Evolutionary conservation across 2,888 invertebrate genomes (phyloP), one percentile per base, ranked within the genome.

Genomic region (Anoplius nigerrimus): DNA sequence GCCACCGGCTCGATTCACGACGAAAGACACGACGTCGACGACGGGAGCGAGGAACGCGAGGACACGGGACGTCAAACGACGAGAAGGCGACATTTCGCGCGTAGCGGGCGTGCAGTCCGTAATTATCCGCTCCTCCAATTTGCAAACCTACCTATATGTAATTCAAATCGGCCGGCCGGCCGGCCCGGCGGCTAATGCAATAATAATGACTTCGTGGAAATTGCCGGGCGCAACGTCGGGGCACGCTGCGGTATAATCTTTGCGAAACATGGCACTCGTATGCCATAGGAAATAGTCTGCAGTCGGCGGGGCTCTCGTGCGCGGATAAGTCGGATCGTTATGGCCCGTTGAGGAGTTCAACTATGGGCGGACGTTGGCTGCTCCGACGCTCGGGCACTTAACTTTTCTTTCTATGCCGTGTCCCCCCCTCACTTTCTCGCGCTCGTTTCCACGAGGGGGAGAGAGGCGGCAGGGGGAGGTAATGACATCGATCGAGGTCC

Each of bases 121-220:
- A 76, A 82, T 81, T 78, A 79, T 78, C 72, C 71, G 67, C 71
- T 79, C 72, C 74, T 66, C 71, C 75, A 76, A 78, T 75, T 72
- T 76, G 71, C 72, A 75, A 74, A 69, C 69, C 75, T 72, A 70
- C 2, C 16, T 34, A 52, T 72, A 74, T 72, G 74, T 76, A 74
- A 74, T 76, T 76, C 77, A 74, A 74, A 76, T 76, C 69, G 68
- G 34, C 16, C 48, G 21, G 65, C 72, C 54, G 61, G 76, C 74
- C 74, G 18, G 4, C 45, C 4, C 16, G 72, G 69, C 58, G 72
- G 74, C 74, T 79, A 79, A 79, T 79, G 79, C 76, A 76, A 78
- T 71, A 74, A 74, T 78, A 76, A 78, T 78, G 79, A 74, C 76
- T 76, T 72, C 70, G 76, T 70, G 71, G 76, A 79, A 79, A 74